These are phyloP conservation scores for Rhodophaea formosa DNA, from an alignment of 2,888 invertebrate genomes.

Conservation along the genomic window DNA sequence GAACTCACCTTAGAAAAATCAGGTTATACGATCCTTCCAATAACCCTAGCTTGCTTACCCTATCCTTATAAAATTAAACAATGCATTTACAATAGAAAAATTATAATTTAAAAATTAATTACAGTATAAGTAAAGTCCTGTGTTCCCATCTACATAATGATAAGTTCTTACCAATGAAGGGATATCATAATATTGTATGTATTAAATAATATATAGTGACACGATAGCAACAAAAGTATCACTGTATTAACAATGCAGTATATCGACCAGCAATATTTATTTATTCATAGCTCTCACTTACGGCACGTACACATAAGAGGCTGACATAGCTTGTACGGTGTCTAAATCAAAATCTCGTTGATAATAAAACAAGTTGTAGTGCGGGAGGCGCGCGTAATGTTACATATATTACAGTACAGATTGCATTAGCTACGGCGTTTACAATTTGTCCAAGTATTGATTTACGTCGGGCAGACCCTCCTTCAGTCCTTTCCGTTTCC, in stretches of 20 bases:
- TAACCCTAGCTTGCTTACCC: slow-evolving; percentile 34
- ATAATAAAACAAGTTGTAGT: slow-evolving; percentile 48
- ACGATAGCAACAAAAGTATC: slow-evolving; percentile 45
- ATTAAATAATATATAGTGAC: slow-evolving; percentile 36
- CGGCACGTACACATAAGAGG: slow-evolving; percentile 50
- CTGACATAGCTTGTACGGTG: slow-evolving; percentile 41
- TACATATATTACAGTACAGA: slow-evolving; percentile 75
- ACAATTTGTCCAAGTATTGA: slow-evolving; percentile 99
- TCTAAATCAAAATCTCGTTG: slow-evolving; percentile 38
- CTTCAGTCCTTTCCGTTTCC: slow-evolving; percentile 99
- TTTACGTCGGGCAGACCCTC: slow-evolving; percentile 97
- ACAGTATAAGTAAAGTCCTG: slow-evolving; percentile 68
- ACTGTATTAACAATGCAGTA: slow-evolving; percentile 51
- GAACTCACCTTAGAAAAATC: not conserved
- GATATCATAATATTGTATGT: slow-evolving; percentile 35
- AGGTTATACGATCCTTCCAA: not conserved
- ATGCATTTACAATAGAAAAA: slow-evolving; percentile 74
- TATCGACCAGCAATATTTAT: slow-evolving; percentile 60
- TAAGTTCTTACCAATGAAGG: slow-evolving; percentile 39
- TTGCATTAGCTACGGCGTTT: slow-evolving; percentile 82
- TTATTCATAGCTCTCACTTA: slow-evolving; percentile 33
- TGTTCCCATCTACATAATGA: slow-evolving; percentile 48
- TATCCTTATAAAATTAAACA: slow-evolving; percentile 46
- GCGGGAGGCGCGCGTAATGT: slow-evolving; percentile 67
- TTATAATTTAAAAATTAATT: slow-evolving; percentile 82